phyloP scores from a whole-genome alignment of 2,888 invertebrate species.

The Epicampocera succincta region DNA sequence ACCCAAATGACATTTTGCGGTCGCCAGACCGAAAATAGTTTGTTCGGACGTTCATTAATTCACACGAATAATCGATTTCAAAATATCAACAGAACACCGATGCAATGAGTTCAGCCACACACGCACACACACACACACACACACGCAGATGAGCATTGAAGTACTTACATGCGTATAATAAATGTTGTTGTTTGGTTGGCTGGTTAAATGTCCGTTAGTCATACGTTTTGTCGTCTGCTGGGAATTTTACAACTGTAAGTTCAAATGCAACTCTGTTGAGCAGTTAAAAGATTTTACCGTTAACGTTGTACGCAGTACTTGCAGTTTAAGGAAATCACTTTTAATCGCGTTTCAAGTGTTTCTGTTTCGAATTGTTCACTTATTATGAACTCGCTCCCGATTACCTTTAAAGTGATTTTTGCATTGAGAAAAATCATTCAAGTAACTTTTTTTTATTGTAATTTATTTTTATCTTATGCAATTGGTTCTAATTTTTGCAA shows the following conservation, averaged over 20 bases:
- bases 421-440: slow-evolving; percentile 58
- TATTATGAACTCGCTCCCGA: slow-evolving; percentile 21
- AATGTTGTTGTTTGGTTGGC: background rate
- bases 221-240: background rate
- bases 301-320: background rate
- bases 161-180: slow-evolving; percentile 52
- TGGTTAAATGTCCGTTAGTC: slow-evolving; percentile 18
- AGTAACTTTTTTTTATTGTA: slow-evolving; percentile 47
- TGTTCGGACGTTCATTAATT: slow-evolving; percentile 19
- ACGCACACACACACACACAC: background rate
- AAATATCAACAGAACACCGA: slow-evolving; percentile 36
- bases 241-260: background rate
- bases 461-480: slow-evolving; percentile 52
- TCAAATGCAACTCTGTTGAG: slow-evolving; percentile 49
- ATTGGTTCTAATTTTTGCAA: slow-evolving; percentile 72
- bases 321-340: background rate
- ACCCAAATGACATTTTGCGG: slow-evolving; percentile 62
- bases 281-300: slow-evolving; percentile 13
- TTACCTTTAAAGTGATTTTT: slow-evolving; percentile 61
- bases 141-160: background rate
- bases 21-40: slow-evolving; percentile 50
- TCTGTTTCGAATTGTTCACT: slow-evolving; percentile 16
- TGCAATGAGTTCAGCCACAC: background rate
- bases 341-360: background rate
- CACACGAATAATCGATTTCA: slow-evolving; percentile 45